These are phyloP conservation scores for Calidris pugnax DNA, from an alignment of 2,113 vertebrate species.

Conservation along the genomic window DNA sequence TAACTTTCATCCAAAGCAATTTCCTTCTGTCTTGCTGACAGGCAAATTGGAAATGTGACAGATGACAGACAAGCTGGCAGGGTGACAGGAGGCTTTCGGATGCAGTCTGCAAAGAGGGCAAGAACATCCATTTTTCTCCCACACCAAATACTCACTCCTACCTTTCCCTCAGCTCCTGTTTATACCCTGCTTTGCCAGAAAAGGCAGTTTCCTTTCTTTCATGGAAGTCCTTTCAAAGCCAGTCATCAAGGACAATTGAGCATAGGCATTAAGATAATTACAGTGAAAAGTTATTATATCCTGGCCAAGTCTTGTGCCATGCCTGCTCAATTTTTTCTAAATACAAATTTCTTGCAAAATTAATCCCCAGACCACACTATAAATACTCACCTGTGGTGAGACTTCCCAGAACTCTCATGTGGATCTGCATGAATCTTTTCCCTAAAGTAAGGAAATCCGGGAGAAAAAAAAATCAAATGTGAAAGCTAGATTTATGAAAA, in stretches of 20 bases:
- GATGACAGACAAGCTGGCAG: conserved; percentile 9
- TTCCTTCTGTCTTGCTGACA: conserved; percentile 31
- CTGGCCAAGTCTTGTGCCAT: not conserved
- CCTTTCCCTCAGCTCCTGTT: conserved; percentile 4
- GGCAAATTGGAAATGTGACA: conserved; percentile 6
- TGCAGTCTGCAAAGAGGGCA: not conserved
- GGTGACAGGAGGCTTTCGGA: not conserved
- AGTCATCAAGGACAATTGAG: not conserved
- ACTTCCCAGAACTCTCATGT: not conserved
- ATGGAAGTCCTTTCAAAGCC: conserved; percentile 1
- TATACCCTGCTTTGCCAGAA: conserved; percentile 1
- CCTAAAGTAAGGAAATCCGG: not conserved
- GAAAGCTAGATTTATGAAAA: not conserved
- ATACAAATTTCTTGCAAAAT: conserved; percentile 13
- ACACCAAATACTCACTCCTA: not conserved
- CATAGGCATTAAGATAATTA: conserved; percentile 34
- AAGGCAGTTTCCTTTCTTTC: not conserved
- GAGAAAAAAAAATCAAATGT: not conserved
- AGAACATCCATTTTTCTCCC: not conserved
- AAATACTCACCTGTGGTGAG: not conserved
- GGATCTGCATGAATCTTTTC: not conserved
- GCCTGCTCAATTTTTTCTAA: not conserved
- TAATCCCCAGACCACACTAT: not conserved
- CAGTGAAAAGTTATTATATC: conserved; percentile 20
- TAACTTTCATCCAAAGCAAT: conserved; percentile 17